Evolutionary conservation across 2,113 vertebrate species (phyloP).

Genomic region (Jaculus jaculus): DNA sequence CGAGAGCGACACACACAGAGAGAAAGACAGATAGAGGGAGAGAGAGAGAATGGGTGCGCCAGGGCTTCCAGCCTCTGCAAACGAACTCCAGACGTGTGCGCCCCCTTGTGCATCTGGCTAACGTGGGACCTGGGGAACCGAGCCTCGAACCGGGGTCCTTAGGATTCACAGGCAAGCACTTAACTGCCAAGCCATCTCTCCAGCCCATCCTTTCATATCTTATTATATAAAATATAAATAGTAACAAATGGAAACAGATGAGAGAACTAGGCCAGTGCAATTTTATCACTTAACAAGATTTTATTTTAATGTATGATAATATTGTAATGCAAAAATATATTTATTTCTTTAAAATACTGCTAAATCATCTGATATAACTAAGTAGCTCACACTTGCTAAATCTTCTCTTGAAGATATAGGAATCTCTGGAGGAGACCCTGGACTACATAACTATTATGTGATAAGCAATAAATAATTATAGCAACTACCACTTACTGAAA

Average conservation of each 20-base stretch:
- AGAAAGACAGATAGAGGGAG: no score
- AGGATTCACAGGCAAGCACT: no score
- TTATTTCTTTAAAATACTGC: background rate
- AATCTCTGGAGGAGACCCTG: background rate
- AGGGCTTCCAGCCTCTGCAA: no score
- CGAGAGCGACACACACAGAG: no score
- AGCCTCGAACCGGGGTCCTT: no score
- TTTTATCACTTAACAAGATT: background rate
- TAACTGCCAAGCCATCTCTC: no score
- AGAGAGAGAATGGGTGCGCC: no score
- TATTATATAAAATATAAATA: background rate
- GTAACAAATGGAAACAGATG: background rate
- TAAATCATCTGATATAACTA: background rate
- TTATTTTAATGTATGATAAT: background rate
- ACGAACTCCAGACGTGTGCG: no score
- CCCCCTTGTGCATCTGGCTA: no score
- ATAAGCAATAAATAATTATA: background rate
- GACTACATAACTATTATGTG: background rate
- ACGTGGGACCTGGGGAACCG: no score
- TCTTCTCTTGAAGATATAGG: background rate
- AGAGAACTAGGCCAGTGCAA: background rate
- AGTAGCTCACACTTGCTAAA: background rate
- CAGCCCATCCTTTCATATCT: background rate
- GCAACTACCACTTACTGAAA: background rate
- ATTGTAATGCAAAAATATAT: slow-evolving; percentile 16